A percentile compares a stretch with the other conserved stretches of the same genome.
Conservation (phyloP, 2,888 invertebrate genomes). For the Agriopis aurantiaria region DNA sequence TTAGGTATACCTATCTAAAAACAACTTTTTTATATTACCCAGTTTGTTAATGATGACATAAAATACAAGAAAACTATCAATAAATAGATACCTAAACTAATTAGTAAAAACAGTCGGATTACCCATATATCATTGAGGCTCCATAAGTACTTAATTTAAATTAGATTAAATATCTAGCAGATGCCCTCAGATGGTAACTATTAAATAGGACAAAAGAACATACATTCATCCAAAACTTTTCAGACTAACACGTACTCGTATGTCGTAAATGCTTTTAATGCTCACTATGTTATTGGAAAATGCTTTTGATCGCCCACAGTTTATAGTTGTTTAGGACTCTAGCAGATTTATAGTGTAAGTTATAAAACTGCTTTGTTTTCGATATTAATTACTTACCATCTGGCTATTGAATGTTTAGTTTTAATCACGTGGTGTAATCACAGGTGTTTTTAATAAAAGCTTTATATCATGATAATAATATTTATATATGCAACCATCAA, state of each 20-base stretch:
- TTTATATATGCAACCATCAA: no score
- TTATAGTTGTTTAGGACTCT: constrained; percentile 43
- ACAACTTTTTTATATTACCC: no score
- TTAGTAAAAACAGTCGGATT: no score
- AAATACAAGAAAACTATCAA: no score
- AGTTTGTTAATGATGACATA: no score
- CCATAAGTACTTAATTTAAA: no score
- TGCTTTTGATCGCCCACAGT: constrained; percentile 32
- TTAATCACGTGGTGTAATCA: neutral
- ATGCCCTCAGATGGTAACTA: neutral
- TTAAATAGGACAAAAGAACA: constrained; percentile 4
- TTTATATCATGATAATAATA: neutral
- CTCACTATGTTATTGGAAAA: constrained; percentile 34
- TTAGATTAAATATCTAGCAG: no score
- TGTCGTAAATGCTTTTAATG: constrained; percentile 34
- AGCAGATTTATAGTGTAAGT: constrained; percentile 39
- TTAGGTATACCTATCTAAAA: no score
- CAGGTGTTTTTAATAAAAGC: neutral
- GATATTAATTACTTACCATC: constrained; percentile 13
- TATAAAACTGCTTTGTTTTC: constrained; percentile 37
- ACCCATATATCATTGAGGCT: no score
- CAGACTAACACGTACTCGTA: constrained; percentile 30
- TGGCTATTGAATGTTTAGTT: neutral
- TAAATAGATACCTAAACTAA: no score
- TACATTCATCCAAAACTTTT: constrained; percentile 19